A percentile compares a stretch with the other conserved stretches of the same genome.
Conservation (phyloP, 2,888 invertebrate species). For the Omphaloscelis lunosa region DNA sequence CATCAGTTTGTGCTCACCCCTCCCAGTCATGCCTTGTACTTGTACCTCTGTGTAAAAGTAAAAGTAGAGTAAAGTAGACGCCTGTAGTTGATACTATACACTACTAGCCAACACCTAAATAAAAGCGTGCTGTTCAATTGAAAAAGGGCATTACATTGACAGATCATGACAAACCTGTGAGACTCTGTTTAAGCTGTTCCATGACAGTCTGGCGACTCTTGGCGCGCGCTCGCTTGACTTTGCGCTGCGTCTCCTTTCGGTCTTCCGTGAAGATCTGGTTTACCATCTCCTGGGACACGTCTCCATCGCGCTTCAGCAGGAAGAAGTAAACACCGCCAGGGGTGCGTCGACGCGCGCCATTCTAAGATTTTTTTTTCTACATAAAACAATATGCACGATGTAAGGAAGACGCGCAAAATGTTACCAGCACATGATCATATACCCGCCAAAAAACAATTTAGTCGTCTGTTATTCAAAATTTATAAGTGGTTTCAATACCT, state of each 20-base stretch:
- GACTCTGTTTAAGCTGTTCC: conserved; percentile 92
- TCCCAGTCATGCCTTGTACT: no score
- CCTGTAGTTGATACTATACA: background rate
- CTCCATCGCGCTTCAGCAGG: conserved; percentile 93
- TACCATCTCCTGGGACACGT: conserved; percentile 92
- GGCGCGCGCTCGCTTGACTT: conserved; percentile 89
- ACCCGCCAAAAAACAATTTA: background rate
- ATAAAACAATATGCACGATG: conserved; percentile 4
- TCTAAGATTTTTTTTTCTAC: conserved; percentile 81
- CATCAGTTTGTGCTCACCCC: no score
- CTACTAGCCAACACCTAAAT: background rate
- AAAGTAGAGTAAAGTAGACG: background rate
- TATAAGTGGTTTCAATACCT: background rate
- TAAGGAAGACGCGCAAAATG: background rate
- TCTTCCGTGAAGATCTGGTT: conserved; percentile 93
- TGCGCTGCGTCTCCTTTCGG: conserved; percentile 89
- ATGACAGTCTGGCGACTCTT: conserved; percentile 92
- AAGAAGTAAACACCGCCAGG: conserved; percentile 96
- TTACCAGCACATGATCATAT: background rate
- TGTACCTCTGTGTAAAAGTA: background rate
- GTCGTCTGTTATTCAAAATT: no score
- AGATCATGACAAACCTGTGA: conserved; percentile 82
- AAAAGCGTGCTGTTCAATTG: background rate
- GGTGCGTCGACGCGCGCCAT: conserved; percentile 95
- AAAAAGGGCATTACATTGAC: background rate